These are phyloP conservation scores for Hermodice carunculata DNA, from an alignment of 2,888 invertebrate genomes.

Conservation along the genomic window DNA sequence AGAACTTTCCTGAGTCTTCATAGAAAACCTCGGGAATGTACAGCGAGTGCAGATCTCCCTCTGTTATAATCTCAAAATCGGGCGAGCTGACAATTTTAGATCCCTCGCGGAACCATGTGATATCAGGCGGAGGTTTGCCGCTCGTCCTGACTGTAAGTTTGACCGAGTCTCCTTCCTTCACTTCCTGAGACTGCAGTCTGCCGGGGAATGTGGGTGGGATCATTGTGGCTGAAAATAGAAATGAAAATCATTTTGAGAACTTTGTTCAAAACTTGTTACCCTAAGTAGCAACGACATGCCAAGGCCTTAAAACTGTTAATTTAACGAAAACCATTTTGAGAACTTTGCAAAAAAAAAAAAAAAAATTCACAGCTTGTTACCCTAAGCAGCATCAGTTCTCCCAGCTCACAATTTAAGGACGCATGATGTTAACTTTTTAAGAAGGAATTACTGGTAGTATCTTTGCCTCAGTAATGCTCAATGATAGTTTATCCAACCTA, in stretches of 20 bases:
- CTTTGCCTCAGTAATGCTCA: too few relatives aligned
- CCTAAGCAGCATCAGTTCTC: too few relatives aligned
- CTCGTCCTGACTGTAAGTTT: slow-evolving; percentile 62
- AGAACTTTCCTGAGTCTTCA: slow-evolving; percentile 70
- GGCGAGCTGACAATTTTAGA: slow-evolving; percentile 69
- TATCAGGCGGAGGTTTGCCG: slow-evolving; percentile 63
- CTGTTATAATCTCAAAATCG: slow-evolving; percentile 70
- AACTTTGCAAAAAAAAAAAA: too few relatives aligned
- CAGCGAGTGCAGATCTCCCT: slow-evolving; percentile 77
- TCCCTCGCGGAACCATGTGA: slow-evolving; percentile 68
- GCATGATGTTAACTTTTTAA: too few relatives aligned
- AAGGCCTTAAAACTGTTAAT: too few relatives aligned
- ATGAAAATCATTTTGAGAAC: not conserved
- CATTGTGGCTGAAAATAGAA: slow-evolving; percentile 76
- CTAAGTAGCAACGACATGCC: too few relatives aligned
- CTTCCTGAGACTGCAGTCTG: slow-evolving; percentile 81
- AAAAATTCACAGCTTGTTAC: too few relatives aligned
- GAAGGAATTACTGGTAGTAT: too few relatives aligned
- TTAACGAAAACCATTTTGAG: too few relatives aligned
- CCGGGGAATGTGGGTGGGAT: slow-evolving; percentile 86
- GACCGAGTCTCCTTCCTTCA: slow-evolving; percentile 68
- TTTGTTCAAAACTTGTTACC: too few relatives aligned
- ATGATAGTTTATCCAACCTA: too few relatives aligned
- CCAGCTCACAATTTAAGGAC: too few relatives aligned
- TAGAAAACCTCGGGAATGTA: slow-evolving; percentile 78